Conservation (phyloP, 2,113 vertebrate species). For the Clupea harengus region DNA sequence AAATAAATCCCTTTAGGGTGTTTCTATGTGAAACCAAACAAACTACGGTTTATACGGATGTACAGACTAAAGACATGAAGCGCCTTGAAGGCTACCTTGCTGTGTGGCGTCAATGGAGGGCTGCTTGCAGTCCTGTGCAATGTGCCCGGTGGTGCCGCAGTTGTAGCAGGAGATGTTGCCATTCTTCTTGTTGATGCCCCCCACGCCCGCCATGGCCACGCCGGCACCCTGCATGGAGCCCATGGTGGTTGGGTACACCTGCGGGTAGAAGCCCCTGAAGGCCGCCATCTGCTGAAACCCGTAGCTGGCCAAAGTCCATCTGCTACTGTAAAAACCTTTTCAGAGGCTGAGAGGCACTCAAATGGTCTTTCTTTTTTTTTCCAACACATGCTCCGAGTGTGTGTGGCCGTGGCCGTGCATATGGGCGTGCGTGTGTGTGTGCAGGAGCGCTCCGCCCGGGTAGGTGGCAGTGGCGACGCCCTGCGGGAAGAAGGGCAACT, state of each 20-base stretch:
- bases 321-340: no score
- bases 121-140: constrained; percentile 93
- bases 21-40: neutral
- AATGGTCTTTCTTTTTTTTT: no score
- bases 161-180: constrained; percentile 93
- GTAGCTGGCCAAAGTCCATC: constrained; percentile 76
- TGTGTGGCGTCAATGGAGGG: constrained; percentile 86
- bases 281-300: constrained; percentile 87
- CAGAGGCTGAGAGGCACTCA: no score
- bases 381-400: constrained; percentile 80
- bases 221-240: constrained; percentile 72
- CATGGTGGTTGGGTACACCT: constrained; percentile 77
- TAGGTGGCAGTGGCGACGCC: constrained; percentile 77
- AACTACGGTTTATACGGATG: no score
- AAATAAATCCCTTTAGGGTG: neutral
- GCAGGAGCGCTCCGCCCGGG: constrained; percentile 76
- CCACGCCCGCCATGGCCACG: constrained; percentile 66
- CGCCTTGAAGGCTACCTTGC: constrained; percentile 74
- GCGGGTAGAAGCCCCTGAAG: constrained; percentile 81
- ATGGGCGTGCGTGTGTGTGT: constrained; percentile 65
- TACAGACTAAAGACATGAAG: no score
- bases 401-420: constrained; percentile 58
- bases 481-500: constrained; percentile 83
- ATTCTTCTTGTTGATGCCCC: constrained; percentile 82
- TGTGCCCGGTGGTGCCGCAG: constrained; percentile 90